These are phyloP conservation scores for Drosophila setosimentum DNA, from an alignment of 2,888 invertebrate species.

Conservation along the genomic window DNA sequence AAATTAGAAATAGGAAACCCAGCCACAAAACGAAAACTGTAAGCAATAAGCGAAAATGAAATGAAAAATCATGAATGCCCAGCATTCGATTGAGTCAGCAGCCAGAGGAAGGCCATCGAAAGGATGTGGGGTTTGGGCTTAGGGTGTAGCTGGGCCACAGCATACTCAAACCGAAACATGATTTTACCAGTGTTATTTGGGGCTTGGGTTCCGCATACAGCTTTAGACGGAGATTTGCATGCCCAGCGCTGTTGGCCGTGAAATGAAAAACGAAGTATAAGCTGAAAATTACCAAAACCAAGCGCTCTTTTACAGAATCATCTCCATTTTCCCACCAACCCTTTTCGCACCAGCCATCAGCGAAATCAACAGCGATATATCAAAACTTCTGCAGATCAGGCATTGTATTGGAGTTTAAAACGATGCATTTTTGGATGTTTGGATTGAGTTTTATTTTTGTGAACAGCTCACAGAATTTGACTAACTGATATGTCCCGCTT, in stretches of 20 bases:
- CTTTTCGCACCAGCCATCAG: background rate
- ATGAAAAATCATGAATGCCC: slow-evolving; percentile 81
- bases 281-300: slow-evolving; percentile 63
- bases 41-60: slow-evolving; percentile 80
- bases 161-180: slow-evolving; percentile 66
- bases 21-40: slow-evolving; percentile 68
- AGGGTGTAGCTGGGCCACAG: slow-evolving; percentile 3
- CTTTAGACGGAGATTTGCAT: slow-evolving; percentile 46
- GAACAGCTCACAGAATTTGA: background rate
- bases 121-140: background rate
- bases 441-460: background rate
- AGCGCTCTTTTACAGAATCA: slow-evolving; percentile 12
- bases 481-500: background rate
- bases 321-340: background rate
- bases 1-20: slow-evolving; percentile 73
- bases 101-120: background rate
- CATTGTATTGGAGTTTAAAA: slow-evolving; percentile 38
- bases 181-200: slow-evolving; percentile 62
- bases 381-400: slow-evolving; percentile 50
- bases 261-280: slow-evolving; percentile 69
- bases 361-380: slow-evolving; percentile 34
- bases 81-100: slow-evolving; percentile 22
- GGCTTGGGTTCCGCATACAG: slow-evolving; percentile 44
- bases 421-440: no score
- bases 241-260: slow-evolving; percentile 62